Base-by-base conservation (phyloP, 2,797 vertebrate genomes). In the Euphonia xanthogaster region DNA sequence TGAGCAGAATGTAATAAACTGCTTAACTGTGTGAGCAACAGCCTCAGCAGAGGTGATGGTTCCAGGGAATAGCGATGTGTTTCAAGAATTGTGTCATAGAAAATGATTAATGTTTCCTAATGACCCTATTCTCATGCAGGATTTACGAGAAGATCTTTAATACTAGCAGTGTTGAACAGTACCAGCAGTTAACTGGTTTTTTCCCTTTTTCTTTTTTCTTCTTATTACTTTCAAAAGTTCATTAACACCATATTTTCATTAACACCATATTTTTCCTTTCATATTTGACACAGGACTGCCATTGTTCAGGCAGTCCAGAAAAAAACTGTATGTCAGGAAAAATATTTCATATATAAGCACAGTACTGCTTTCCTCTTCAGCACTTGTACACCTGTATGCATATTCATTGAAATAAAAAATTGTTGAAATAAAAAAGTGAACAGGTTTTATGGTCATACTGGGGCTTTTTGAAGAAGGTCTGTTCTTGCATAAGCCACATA, bases 151-250 rank as follows among this genome's bases (percentile, higher is more conserved):
- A 28, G 24, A 33, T 75, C 22, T 75, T 74, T 61, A 80, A 23
- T 39, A 74, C 28, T 25, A 93, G 24, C 13, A 45, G 1, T 23
- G 5, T 25, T 78, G 58, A 71, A 44, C 5, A 58, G 23, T 86
- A 23, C 23, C 51, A 51, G 17, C 66, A 27, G 5, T 62, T 55
- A 14, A 21, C 6, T 2, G 0, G 9, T 35, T 67, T 68, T 60
- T 40, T 28, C 1, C 0, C 2, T 2, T 0, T 17, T 57, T 63
- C 4, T 42, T 68, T 47, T 14, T 11, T 0, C 12, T 66, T 12
- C 1, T 30, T 75, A 10, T 67, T 65, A 31, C 24, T 87, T 87
- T 15, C 7, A 44, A 45, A 90, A 61, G 8, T 73, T 79, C 17
- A 7, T 62, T 48, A 79, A 9, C 33, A 53, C 6, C 5, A 1